A percentile compares a stretch with the other conserved stretches of the same genome.
Evolutionary conservation across 1,140 invertebrate genomes (phyloP).

Genomic region (Steinernema feltiae): DNA sequence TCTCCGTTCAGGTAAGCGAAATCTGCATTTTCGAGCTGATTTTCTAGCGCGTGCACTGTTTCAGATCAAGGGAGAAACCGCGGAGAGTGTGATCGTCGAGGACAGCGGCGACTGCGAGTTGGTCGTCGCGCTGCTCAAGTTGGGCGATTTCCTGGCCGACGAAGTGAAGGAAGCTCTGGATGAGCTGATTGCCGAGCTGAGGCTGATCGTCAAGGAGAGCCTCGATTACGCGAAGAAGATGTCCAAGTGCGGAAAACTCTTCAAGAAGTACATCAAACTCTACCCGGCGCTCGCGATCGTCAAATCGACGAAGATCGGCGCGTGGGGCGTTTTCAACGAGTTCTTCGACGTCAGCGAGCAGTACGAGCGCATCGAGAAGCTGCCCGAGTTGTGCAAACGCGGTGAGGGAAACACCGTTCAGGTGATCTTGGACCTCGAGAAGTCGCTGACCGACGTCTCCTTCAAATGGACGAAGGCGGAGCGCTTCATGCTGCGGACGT

Average conservation of each 20-base stretch:
- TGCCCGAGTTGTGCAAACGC: neutral
- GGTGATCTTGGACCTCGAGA: neutral
- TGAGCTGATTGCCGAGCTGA: neutral
- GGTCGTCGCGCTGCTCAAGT: neutral
- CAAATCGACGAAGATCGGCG: neutral
- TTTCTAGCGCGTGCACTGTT: too few relatives aligned
- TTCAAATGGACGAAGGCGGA: neutral
- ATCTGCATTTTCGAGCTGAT: too few relatives aligned
- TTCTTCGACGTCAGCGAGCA: neutral
- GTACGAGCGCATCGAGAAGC: neutral
- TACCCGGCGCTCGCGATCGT: neutral
- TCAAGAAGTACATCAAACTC: neutral
- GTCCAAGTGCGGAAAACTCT: neutral
- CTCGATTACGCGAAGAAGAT: neutral
- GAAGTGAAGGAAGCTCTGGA: neutral
- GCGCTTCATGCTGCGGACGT: neutral
- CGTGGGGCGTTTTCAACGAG: neutral
- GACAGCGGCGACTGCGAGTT: neutral
- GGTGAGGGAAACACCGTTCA: neutral
- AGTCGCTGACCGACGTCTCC: neutral
- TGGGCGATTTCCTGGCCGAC: neutral
- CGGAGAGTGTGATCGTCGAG: neutral
- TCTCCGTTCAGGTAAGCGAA: neutral
- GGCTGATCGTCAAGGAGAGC: neutral
- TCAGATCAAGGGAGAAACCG: neutral